Conservation (phyloP, 2,113 vertebrate species). For the Dascyllus trimaculatus region DNA sequence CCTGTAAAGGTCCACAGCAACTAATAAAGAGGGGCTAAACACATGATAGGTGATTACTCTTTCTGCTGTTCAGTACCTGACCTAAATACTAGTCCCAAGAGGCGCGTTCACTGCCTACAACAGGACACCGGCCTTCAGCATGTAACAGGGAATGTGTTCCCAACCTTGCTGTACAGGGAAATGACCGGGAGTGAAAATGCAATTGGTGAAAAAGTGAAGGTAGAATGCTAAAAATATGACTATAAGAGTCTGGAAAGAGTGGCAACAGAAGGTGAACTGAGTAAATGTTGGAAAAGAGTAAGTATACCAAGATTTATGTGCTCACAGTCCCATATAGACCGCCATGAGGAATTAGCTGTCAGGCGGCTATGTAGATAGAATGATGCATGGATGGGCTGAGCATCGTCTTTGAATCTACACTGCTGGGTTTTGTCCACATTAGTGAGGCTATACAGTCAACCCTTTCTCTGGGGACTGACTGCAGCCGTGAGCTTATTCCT, state of each 20-base stretch:
- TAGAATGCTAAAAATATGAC: slow-evolving; percentile 37
- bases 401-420: slow-evolving; percentile 43
- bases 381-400: slow-evolving; percentile 44
- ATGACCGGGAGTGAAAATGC: not conserved
- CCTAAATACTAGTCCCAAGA: slow-evolving; percentile 68
- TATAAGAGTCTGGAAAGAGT: slow-evolving; percentile 9
- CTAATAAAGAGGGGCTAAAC: slow-evolving; percentile 56
- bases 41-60: slow-evolving; percentile 56
- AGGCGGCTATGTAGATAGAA: slow-evolving; percentile 52
- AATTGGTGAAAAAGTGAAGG: slow-evolving; percentile 2
- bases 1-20: slow-evolving; percentile 34
- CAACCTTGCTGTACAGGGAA: slow-evolving; percentile 38
- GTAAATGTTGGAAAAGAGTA: not conserved
- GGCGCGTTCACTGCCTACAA: slow-evolving; percentile 40
- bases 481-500: slow-evolving; percentile 42
- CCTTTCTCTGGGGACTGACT: slow-evolving; percentile 42
- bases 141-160: slow-evolving; percentile 25
- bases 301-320: slow-evolving; percentile 52
- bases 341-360: slow-evolving; percentile 72
- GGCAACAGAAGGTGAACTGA: slow-evolving; percentile 20
- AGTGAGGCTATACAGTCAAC: slow-evolving; percentile 17
- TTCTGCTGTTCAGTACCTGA: slow-evolving; percentile 55
- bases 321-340: slow-evolving; percentile 42
- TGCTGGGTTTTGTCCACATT: slow-evolving; percentile 35
- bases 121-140: slow-evolving; percentile 49